These are phyloP conservation scores for Lagria hirta DNA, from an alignment of 2,888 invertebrate genomes.

Conservation along the genomic window DNA sequence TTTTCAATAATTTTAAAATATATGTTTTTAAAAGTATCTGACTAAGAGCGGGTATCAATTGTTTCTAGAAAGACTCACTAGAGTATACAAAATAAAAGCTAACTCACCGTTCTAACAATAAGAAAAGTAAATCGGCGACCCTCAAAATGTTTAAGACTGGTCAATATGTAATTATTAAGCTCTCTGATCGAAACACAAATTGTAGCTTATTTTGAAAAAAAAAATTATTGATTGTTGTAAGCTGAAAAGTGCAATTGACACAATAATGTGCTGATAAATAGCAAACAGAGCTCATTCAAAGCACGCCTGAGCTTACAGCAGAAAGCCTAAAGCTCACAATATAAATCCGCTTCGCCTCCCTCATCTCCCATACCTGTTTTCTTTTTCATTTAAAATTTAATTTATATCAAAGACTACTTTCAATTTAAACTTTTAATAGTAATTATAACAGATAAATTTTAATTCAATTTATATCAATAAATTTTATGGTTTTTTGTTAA, in stretches of 20 bases:
- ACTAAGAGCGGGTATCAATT: too few species aligned
- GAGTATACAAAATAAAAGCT: too few species aligned
- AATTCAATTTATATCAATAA: slow-evolving; percentile 1
- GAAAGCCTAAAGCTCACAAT: slow-evolving; percentile 46
- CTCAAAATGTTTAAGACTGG: too few species aligned
- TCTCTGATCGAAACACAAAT: too few species aligned
- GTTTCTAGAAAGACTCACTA: too few species aligned
- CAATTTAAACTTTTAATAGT: slow-evolving; percentile 13
- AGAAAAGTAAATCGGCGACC: too few species aligned
- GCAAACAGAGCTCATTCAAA: slow-evolving; percentile 49
- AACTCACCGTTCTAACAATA: too few species aligned
- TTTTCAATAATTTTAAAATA: too few species aligned
- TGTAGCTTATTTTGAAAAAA: slow-evolving; percentile 9
- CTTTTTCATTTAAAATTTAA: slow-evolving; percentile 10
- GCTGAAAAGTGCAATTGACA: slow-evolving; percentile 41
- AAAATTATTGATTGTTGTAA: too few species aligned
- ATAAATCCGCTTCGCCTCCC: slow-evolving; percentile 33
- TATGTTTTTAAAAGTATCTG: too few species aligned
- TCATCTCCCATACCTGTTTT: slow-evolving; percentile 27
- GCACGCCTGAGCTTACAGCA: slow-evolving; percentile 47
- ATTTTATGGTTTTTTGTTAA: not conserved
- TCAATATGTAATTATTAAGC: too few species aligned
- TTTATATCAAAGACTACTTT: slow-evolving; percentile 21
- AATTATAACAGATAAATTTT: slow-evolving; percentile 1
- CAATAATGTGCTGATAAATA: slow-evolving; percentile 44